Evolutionary conservation across 2,113 vertebrate genomes (phyloP), one percentile per base, ranked within the genome.

Genomic region (Engystomops pustulosus): DNA sequence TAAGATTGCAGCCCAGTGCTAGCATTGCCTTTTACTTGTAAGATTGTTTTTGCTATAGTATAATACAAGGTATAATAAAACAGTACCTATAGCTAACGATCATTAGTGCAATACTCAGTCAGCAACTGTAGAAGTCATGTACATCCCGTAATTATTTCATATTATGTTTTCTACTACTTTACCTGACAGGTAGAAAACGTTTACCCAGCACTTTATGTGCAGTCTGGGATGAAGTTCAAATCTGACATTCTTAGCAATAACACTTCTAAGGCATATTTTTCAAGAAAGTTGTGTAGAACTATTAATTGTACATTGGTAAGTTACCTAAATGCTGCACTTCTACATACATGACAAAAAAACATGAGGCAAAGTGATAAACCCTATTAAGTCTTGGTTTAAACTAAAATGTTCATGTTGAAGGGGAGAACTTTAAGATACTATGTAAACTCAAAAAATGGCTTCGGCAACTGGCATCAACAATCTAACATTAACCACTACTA

Each of bases 131-230:
- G 30, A 32, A 65, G 60, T 34, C 60, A 18, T 7, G 25, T 27
- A 30, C 58, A 30, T 62, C 25, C 58, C 15, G 58, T 65, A 65
- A 65, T 65, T 65, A 65, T 34, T 65, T 65, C 34, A 65, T 30
- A 34, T 65, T 65, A 65, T 30, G 60, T 34, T 32, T 65, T 65
- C 4, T 32, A 18, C 60, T 32, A 65, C 30, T 65, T 65, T 65
- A 17, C 60, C 60, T 65, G 60, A 34, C 60, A 34, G 27, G 58
- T 62, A 62, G 25, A 65, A 65, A 65, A 7, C 60, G 27, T 65
- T 65, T 65, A 34, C 60, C 17, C 30, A 65, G 60, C 60, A 65
- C 34, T 65, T 65, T 32, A 32, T 34, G 15, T 34, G 27, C 27
- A 34, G 60, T 6, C 14, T 34, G 60, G 11, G 30, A 30, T 27